A percentile compares a stretch with the other conserved stretches of the same genome.
Conservation (phyloP, 1,140 invertebrate species). For the Chironomus tepperi region DNA sequence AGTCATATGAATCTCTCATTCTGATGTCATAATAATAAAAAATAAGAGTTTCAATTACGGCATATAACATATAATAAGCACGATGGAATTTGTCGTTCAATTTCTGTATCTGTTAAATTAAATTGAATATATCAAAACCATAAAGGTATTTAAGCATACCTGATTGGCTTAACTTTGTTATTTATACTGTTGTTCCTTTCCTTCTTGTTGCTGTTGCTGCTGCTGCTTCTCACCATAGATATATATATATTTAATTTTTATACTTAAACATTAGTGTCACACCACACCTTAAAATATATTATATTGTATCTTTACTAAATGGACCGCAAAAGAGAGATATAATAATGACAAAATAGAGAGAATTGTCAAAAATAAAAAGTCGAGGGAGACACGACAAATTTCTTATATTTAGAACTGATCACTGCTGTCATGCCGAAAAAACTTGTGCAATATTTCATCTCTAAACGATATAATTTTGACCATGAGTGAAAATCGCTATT, state of each 20-base stretch:
- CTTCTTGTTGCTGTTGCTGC: background rate
- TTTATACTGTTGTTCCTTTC: background rate
- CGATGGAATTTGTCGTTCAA: background rate
- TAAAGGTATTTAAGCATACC: slow-evolving; percentile 4
- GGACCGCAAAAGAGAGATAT: no score
- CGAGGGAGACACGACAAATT: no score
- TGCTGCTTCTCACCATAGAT: background rate
- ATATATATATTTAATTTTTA: slow-evolving; percentile 7
- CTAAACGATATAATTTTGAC: no score
- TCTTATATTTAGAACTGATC: no score
- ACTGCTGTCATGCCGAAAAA: no score
- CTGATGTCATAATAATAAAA: slow-evolving; percentile 14
- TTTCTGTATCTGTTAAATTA: background rate
- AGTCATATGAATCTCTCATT: background rate
- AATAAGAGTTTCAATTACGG: background rate
- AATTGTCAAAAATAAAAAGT: no score
- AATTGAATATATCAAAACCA: slow-evolving; percentile 11
- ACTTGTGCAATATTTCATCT: no score
- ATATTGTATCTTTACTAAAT: no score
- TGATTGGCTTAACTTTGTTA: slow-evolving; percentile 12
- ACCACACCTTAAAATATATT: no score
- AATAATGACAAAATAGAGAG: no score
- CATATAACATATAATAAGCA: background rate
- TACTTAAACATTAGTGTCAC: no score
- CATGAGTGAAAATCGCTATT: no score